Evolutionary conservation across 2,797 vertebrate species (phyloP).

Genomic region (Hippoglossus hippoglossus): DNA sequence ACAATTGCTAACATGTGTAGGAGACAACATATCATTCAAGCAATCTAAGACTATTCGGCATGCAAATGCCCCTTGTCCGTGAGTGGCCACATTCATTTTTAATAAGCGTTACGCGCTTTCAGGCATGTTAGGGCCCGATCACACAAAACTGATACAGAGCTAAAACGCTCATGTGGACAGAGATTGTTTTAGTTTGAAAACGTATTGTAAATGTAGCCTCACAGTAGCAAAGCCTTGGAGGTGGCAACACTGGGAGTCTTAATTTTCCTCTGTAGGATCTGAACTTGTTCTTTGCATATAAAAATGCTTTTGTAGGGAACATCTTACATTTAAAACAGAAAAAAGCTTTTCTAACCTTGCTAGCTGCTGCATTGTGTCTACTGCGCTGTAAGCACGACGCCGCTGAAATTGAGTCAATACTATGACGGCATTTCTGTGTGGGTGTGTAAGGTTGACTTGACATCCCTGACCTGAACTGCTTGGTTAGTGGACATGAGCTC

Average conservation of each 20-base stretch:
- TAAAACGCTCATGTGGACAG: no score
- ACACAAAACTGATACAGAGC: no score
- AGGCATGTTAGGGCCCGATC: no score
- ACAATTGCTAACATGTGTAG: no score
- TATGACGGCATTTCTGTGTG: constrained; percentile 31
- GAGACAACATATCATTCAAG: no score
- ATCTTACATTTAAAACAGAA: constrained; percentile 29
- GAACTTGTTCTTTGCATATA: constrained; percentile 38
- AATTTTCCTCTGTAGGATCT: constrained; percentile 14
- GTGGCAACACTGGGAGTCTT: constrained; percentile 15
- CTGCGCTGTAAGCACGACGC: constrained; percentile 48
- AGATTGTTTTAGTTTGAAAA: not conserved
- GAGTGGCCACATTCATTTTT: no score
- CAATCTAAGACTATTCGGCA: no score
- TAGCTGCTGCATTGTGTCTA: constrained; percentile 57
- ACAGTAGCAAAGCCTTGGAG: constrained; percentile 37
- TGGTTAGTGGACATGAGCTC: constrained; percentile 31
- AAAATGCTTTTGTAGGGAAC: constrained; percentile 43
- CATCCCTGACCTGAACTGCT: constrained; percentile 38
- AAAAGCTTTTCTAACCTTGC: constrained; percentile 56
- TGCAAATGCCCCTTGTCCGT: no score
- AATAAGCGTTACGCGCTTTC: no score
- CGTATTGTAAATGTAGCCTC: constrained; percentile 6
- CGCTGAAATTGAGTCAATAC: constrained; percentile 25
- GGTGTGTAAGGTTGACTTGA: constrained; percentile 18